Evolutionary conservation across 2,113 vertebrate species (phyloP).

Genomic region (Chaenogobius annularis): DNA sequence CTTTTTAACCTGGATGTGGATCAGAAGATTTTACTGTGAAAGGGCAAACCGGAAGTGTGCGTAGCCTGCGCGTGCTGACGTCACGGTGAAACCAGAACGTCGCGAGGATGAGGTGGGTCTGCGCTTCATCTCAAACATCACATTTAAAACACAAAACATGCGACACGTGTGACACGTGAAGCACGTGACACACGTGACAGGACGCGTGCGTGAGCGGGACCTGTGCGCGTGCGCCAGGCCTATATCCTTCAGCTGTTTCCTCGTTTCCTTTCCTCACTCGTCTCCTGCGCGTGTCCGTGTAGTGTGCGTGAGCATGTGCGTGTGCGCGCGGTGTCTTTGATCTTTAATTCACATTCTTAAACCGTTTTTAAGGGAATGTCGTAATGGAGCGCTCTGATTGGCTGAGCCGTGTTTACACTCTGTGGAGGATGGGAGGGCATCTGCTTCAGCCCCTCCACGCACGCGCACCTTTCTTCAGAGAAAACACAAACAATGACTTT

Average conservation of each 20-base stretch:
- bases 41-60: background rate
- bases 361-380: no score
- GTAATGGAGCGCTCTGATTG: conserved; percentile 1
- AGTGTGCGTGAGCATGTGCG: background rate
- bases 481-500: no score
- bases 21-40: background rate
- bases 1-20: no score
- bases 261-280: background rate
- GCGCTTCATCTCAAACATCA: no score
- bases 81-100: background rate
- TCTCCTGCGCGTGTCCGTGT: background rate
- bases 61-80: background rate
- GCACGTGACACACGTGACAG: background rate
- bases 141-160: background rate
- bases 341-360: no score
- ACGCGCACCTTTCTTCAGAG: no score
- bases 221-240: background rate
- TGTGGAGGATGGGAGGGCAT: background rate
- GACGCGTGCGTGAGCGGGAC: no score
- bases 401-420: background rate
- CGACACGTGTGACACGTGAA: background rate
- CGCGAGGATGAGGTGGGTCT: conserved; percentile 2
- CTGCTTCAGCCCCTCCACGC: no score
- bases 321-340: background rate
- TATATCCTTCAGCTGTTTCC: background rate